Base-by-base conservation (phyloP, 2,113 vertebrate species). In the Plectropomus leopardus region DNA sequence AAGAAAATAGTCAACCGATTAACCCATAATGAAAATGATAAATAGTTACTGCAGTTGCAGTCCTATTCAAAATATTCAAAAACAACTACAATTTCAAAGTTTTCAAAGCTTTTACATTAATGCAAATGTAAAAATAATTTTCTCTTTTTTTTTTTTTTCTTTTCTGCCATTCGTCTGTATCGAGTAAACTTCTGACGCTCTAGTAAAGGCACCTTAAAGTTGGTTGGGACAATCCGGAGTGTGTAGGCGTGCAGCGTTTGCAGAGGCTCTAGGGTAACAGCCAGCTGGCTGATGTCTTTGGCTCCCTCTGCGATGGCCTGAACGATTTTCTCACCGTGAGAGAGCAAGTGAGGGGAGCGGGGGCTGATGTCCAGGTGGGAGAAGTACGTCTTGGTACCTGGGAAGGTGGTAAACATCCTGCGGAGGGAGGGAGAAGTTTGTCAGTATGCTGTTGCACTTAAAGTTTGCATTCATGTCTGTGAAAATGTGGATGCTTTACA, bases 381-480 rank as follows among this genome's bases (percentile, higher is more conserved):
- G 48, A 95, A 96, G 76, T 96, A 96, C 0, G 94, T 95, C 91
- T 96, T 96, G 59, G 91, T 93, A 23, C 95, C 95, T 0, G 95
- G 95, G 72, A 70, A 93, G 0, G 84, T 57, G 4, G 84, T 75
- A 60, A 96, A 94, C 95, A 96, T 94, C 90, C 95, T 96, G 72
- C 10, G 65, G 69, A 13, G 14, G 36, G 23, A 55, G 10, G 7
- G 13, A 28, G 51, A 13, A 9, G 1, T 26, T 13, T 23, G n/a
- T 63, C 36, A 63, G 60, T 26, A 16, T 16, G 16, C 10, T 47
- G 4, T 40, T 40, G 36, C 36, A 40, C n/a, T n/a, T n/a, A n/a
- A n/a, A n/a, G n/a, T n/a, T n/a, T n/a, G n/a, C n/a, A n/a, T n/a
- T n/a, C n/a, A n/a, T n/a, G n/a, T n/a, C n/a, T n/a, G n/a, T n/a